A percentile compares a stretch with the other conserved stretches of the same genome.
phyloP scores from a whole-genome alignment of 2,797 vertebrate species.

The Falco concolor region DNA sequence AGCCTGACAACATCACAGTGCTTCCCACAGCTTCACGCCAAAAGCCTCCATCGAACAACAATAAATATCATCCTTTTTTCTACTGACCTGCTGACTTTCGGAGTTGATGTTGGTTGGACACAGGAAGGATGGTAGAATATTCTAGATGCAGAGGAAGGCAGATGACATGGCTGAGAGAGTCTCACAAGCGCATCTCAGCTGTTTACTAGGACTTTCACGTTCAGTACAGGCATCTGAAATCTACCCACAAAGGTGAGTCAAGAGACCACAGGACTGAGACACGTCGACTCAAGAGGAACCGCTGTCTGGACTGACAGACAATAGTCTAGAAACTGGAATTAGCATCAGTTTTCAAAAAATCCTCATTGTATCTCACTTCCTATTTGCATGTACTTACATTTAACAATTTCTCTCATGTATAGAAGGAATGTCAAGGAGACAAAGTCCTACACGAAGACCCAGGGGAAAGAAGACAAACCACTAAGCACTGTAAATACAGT shows the following conservation, averaged over 20 bases:
- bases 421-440: neutral
- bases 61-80: too few species aligned
- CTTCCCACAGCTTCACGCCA: too few species aligned
- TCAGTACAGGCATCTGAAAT: neutral
- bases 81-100: neutral
- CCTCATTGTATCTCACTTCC: neutral
- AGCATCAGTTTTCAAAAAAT: neutral
- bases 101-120: accelerated
- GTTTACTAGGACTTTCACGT: too few species aligned
- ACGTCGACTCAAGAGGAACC: neutral
- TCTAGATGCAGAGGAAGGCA: neutral
- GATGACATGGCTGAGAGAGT: accelerated
- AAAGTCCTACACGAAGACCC: neutral
- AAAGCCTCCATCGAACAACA: neutral
- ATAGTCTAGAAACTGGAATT: neutral
- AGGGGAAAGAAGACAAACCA: neutral
- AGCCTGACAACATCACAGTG: accelerated
- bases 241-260: neutral
- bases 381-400: neutral
- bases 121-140: too few species aligned
- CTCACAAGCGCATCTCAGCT: neutral
- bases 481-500: neutral
- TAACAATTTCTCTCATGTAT: accelerated
- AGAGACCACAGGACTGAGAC: neutral
- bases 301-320: neutral